Conservation (phyloP, 1,140 invertebrate genomes). For the Adoxophyes honmai region DNA sequence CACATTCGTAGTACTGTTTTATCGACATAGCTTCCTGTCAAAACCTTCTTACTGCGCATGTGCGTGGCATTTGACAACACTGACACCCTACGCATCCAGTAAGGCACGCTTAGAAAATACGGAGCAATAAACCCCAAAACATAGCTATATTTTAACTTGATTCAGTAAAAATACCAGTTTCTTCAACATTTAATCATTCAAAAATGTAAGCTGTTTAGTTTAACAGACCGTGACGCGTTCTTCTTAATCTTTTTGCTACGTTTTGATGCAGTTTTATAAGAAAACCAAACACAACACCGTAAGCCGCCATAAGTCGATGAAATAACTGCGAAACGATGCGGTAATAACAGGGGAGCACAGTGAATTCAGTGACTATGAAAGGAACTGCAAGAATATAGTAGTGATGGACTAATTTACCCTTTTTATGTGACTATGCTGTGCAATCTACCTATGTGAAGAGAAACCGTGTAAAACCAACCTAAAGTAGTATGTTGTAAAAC, state of each 20-base stretch:
- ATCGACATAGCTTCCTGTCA: slow-evolving; percentile 50
- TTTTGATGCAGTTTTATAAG: slow-evolving; percentile 22
- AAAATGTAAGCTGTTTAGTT: background rate
- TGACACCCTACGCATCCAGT: slow-evolving; percentile 29
- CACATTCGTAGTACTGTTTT: too few species aligned
- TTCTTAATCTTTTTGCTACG: background rate
- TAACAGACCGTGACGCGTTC: background rate
- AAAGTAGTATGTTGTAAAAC: slow-evolving; percentile 15
- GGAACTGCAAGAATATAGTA: background rate
- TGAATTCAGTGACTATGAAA: slow-evolving; percentile 18
- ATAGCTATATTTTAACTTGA: slow-evolving; percentile 30
- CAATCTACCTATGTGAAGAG: slow-evolving; percentile 17
- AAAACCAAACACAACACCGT: slow-evolving; percentile 23
- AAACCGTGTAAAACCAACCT: background rate
- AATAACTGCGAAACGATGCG: slow-evolving; percentile 25
- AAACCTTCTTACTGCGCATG: slow-evolving; percentile 47
- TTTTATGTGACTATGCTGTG: background rate
- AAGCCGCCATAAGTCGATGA: slow-evolving; percentile 44
- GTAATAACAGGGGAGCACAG: slow-evolving; percentile 10
- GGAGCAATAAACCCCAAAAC: slow-evolving; percentile 46
- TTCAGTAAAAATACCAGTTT: background rate
- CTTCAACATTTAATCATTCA: background rate
- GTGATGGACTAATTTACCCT: background rate
- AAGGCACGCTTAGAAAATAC: slow-evolving; percentile 52
- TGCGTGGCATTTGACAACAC: slow-evolving; percentile 47